phyloP scores from a whole-genome alignment of 2,888 invertebrate species.

The Panzeria rudis region DNA sequence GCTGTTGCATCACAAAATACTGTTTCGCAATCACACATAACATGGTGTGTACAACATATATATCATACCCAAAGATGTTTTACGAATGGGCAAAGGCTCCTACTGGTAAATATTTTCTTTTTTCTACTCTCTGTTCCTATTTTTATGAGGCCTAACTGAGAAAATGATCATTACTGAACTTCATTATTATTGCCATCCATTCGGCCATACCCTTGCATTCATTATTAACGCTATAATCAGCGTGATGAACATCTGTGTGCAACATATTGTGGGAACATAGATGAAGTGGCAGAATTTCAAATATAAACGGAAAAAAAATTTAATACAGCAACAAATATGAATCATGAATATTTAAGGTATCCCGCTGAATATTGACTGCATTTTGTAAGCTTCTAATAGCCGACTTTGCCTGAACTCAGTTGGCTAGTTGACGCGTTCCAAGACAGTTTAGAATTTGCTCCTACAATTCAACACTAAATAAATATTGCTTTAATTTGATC shows the following conservation, averaged over 20 bases:
- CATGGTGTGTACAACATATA: conserved; percentile 13
- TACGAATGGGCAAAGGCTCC: conserved; percentile 6
- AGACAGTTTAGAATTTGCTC: conserved; percentile 81
- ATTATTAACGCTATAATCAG: conserved; percentile 28
- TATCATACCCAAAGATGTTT: conserved; percentile 5
- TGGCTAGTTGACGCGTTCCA: conserved; percentile 83
- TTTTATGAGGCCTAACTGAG: conserved; percentile 23
- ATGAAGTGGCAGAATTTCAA: conserved; percentile 41
- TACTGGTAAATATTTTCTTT: neutral
- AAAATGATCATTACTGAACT: conserved; percentile 41
- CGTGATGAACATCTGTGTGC: conserved; percentile 50
- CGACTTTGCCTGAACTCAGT: conserved; percentile 78
- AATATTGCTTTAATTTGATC: conserved; percentile 49
- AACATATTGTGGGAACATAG: conserved; percentile 57
- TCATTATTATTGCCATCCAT: neutral
- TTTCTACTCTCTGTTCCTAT: neutral
- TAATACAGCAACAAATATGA: conserved; percentile 46
- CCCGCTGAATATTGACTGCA: conserved; percentile 72
- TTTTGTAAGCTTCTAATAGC: conserved; percentile 70
- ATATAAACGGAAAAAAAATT: conserved; percentile 22
- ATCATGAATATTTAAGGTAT: conserved; percentile 68
- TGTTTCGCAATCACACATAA: conserved; percentile 49
- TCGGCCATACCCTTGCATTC: neutral
- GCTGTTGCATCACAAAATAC: conserved; percentile 48
- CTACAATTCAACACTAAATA: conserved; percentile 48